Evolutionary conservation across 2,888 invertebrate genomes (phyloP).

Genomic region (Endomychus coccineus): DNA sequence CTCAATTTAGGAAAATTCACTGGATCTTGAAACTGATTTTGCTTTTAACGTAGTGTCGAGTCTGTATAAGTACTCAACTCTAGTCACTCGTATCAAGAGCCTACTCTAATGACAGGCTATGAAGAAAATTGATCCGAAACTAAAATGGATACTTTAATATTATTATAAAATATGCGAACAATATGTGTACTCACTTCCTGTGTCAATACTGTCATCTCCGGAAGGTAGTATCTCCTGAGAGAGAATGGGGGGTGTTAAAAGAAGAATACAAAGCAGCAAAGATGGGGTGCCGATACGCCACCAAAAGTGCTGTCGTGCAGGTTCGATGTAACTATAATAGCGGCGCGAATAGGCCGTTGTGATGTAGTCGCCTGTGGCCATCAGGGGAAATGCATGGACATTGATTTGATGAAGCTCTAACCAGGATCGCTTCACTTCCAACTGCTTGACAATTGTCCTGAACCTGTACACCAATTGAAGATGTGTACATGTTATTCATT

Average conservation of each 20-base stretch:
- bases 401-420: slow-evolving; percentile 9
- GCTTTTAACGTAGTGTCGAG: no score
- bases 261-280: slow-evolving; percentile 20
- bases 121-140: neutral
- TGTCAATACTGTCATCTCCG: slow-evolving; percentile 18
- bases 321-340: slow-evolving; percentile 25
- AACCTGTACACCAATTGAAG: slow-evolving; percentile 9
- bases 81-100: neutral
- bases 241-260: slow-evolving; percentile 18
- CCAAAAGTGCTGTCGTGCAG: slow-evolving; percentile 19
- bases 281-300: slow-evolving; percentile 23
- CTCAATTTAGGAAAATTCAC: no score
- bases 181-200: slow-evolving; percentile 24
- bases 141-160: neutral
- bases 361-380: slow-evolving; percentile 33
- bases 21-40: neutral
- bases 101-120: neutral
- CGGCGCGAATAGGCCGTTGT: slow-evolving; percentile 32
- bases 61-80: neutral
- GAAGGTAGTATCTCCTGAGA: slow-evolving; percentile 19
- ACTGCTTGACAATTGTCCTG: slow-evolving; percentile 4
- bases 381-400: slow-evolving; percentile 28
- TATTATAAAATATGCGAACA: neutral
- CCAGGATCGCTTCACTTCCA: slow-evolving; percentile 8
- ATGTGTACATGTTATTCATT: slow-evolving; percentile 13